Conservation (phyloP, 2,797 vertebrate species). For the Gastrophryne carolinensis region DNA sequence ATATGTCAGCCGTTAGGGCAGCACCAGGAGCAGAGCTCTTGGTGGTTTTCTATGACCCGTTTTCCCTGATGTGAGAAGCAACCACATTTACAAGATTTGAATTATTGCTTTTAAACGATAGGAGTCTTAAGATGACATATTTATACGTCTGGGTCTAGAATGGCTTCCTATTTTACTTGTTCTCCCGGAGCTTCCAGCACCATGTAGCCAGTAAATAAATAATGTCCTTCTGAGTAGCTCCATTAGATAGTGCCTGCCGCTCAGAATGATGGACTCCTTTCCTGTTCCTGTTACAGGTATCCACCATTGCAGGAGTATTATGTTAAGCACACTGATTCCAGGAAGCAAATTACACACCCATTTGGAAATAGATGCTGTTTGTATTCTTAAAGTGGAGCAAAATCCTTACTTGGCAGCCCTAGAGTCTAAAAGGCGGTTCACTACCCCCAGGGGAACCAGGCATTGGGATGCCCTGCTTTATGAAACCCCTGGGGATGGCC, state of each 20-base stretch:
- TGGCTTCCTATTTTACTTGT: conserved; percentile 9
- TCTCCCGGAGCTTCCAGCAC: background rate
- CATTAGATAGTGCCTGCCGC: conserved; percentile 14
- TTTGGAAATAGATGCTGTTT: too few species aligned
- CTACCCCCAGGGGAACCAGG: too few species aligned
- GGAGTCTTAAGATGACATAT: background rate
- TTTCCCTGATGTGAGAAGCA: too few species aligned
- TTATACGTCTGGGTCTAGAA: background rate
- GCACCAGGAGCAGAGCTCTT: too few species aligned
- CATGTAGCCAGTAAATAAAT: conserved; percentile 24
- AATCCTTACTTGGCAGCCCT: too few species aligned
- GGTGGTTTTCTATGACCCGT: too few species aligned
- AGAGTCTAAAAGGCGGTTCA: too few species aligned
- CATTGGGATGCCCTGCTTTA: too few species aligned
- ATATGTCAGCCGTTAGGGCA: too few species aligned
- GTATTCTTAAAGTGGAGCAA: too few species aligned
- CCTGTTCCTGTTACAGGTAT: background rate
- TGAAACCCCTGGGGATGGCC: too few species aligned
- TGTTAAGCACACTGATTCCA: background rate
- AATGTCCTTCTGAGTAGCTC: background rate
- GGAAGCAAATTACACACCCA: background rate
- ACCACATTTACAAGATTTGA: background rate
- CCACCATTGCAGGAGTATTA: background rate
- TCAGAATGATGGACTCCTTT: background rate
- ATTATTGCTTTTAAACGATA: background rate